Percentiles rank a stretch among this genome's conserved stretches.
Evolutionary conservation across 2,888 invertebrate species (phyloP).

Genomic region (Venusia cambrica): DNA sequence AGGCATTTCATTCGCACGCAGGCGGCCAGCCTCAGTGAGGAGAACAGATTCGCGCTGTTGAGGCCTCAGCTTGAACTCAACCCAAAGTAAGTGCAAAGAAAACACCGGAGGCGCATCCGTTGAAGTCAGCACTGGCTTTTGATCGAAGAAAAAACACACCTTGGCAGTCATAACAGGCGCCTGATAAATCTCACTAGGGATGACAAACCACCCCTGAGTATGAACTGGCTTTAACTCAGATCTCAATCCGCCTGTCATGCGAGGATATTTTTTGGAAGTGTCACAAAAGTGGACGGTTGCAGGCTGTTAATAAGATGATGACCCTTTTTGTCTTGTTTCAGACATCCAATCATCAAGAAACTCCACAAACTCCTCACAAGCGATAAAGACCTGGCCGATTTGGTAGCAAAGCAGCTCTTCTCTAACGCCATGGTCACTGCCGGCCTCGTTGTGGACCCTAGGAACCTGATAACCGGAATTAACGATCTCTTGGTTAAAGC

Average conservation of each 20-base stretch:
- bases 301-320: too few relatives aligned
- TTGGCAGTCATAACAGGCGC: too few relatives aligned
- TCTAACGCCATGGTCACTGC: constrained; percentile 97
- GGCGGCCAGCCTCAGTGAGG: constrained; percentile 89
- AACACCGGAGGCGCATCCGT: too few relatives aligned
- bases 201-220: too few relatives aligned
- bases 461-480: constrained; percentile 90
- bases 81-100: constrained; percentile 87
- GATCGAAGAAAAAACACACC: too few relatives aligned
- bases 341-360: constrained; percentile 95
- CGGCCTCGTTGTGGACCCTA: constrained; percentile 95
- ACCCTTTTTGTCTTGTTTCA: constrained; percentile 56
- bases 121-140: too few relatives aligned
- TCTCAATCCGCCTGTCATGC: too few relatives aligned
- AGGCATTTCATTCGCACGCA: constrained; percentile 96
- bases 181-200: too few relatives aligned
- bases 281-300: too few relatives aligned
- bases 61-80: constrained; percentile 97
- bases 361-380: constrained; percentile 86
- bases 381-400: constrained; percentile 90
- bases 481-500: constrained; percentile 92
- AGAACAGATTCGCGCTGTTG: constrained; percentile 90
- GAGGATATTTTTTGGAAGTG: too few relatives aligned
- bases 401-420: constrained; percentile 94
- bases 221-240: too few relatives aligned